Conservation (phyloP, 2,888 invertebrate species). For the Amblyjoppa fuscipennis region DNA sequence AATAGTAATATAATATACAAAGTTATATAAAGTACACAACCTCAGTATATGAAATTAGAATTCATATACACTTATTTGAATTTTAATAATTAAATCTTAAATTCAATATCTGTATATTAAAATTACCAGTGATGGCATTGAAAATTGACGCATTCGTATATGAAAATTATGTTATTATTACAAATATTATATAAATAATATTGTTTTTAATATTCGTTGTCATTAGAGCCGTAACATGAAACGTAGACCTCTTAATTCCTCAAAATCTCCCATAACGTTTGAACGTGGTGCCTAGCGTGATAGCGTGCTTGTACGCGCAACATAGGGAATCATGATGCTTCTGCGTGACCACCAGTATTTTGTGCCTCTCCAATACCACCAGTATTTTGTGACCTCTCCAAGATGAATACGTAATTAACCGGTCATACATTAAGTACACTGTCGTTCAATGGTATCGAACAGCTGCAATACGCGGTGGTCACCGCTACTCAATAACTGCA, state of each 20-base stretch:
- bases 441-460: not conserved
- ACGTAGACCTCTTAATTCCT: not conserved
- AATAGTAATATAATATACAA: too few relatives aligned
- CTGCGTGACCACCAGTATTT: not conserved
- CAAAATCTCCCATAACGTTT: not conserved
- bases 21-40: too few relatives aligned
- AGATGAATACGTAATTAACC: constrained; percentile 10
- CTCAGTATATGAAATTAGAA: too few relatives aligned
- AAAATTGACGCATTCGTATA: too few relatives aligned
- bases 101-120: too few relatives aligned
- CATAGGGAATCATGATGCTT: not conserved
- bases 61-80: too few relatives aligned
- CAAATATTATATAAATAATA: too few relatives aligned
- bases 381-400: not conserved
- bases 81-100: too few relatives aligned
- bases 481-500: constrained; percentile 10
- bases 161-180: too few relatives aligned
- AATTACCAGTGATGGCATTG: too few relatives aligned
- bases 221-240: not conserved
- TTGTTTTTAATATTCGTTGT: not conserved
- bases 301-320: not conserved
- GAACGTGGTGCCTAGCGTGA: not conserved
- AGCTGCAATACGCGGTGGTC: not conserved
- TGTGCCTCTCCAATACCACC: not conserved
- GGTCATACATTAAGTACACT: not conserved